Conservation (phyloP, 1,140 invertebrate species). For the Apis dorsata region DNA sequence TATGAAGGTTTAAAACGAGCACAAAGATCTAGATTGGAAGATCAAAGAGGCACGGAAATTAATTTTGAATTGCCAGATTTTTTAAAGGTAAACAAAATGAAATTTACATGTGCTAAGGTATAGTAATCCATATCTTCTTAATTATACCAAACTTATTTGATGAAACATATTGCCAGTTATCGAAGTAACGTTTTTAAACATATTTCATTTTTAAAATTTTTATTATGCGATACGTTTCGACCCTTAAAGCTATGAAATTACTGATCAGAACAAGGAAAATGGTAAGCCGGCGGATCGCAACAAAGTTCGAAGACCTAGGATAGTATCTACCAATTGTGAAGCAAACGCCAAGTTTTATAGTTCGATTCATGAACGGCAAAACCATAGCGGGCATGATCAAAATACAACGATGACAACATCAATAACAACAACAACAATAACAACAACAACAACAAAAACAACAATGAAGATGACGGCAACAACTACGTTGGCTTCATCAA, state of each 20-base stretch:
- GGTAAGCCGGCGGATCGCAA: conserved; percentile 73
- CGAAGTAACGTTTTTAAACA: conserved; percentile 25
- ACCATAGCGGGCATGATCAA: conserved; percentile 39
- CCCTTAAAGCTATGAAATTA: conserved; percentile 63
- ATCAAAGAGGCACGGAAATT: conserved; percentile 90
- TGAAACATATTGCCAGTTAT: background rate
- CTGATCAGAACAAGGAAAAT: conserved; percentile 77
- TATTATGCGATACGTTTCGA: conserved; percentile 49
- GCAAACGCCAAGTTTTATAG: conserved; percentile 76
- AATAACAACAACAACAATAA: background rate
- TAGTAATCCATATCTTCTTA: background rate
- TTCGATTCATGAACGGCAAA: conserved; percentile 68
- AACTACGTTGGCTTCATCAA: conserved; percentile 16
- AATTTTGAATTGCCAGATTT: conserved; percentile 91
- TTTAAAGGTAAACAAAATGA: conserved; percentile 81
- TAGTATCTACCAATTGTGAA: conserved; percentile 67
- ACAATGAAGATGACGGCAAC: background rate
- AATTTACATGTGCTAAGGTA: background rate
- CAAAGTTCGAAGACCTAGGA: conserved; percentile 72
- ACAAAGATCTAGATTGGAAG: conserved; percentile 87
- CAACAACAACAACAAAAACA: background rate
- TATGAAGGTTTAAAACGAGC: conserved; percentile 89
- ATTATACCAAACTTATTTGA: background rate
- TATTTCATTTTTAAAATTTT: conserved; percentile 33
- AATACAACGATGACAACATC: background rate